These are phyloP conservation scores for Drosophila helvetica DNA, from an alignment of 2,888 invertebrate species.

Conservation along the genomic window DNA sequence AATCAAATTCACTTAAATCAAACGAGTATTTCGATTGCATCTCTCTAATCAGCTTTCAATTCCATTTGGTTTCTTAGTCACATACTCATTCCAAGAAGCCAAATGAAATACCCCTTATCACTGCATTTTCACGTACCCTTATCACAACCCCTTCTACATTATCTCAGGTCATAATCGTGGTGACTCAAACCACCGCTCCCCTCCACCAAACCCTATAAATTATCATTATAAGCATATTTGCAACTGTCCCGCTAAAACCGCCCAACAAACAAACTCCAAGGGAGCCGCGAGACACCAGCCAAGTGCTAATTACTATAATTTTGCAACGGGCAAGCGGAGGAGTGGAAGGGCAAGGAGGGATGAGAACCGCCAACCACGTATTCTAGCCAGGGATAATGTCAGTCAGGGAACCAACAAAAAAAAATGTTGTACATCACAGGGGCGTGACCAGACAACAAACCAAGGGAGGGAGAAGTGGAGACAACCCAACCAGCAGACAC, in stretches of 20 bases:
- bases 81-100: neutral
- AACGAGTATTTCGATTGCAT: neutral
- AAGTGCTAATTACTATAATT: constrained; percentile 63
- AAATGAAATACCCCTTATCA: neutral
- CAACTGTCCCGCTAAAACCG: constrained; percentile 30
- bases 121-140: constrained; percentile 4
- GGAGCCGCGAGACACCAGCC: constrained; percentile 6
- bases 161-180: neutral
- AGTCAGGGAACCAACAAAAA: constrained; percentile 50
- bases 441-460: constrained; percentile 23
- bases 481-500: constrained; percentile 37
- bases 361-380: constrained; percentile 50
- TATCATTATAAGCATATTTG: constrained; percentile 43
- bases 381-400: constrained; percentile 56
- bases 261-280: constrained; percentile 19
- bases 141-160: neutral
- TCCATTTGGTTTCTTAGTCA: neutral
- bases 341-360: neutral
- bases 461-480: neutral
- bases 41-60: neutral
- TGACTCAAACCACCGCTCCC: neutral
- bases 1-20: no score
- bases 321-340: constrained; percentile 23
- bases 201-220: constrained; percentile 37
- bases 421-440: constrained; percentile 24